Evolutionary conservation across 2,113 vertebrate genomes (phyloP).

Genomic region (Cyprinodon variegatus): DNA sequence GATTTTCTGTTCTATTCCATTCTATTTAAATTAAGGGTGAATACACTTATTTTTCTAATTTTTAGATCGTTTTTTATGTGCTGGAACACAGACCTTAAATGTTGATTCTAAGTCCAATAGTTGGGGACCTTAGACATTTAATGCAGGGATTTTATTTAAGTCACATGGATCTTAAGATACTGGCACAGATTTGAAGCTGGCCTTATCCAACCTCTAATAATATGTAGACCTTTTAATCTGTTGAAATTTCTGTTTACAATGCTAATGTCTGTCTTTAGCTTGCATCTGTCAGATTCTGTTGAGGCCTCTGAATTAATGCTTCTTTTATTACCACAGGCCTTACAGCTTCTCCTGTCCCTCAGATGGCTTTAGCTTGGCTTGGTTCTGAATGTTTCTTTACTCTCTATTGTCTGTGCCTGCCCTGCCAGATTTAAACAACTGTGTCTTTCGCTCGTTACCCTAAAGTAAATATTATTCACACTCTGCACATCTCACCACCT

Average conservation of each 20-base stretch:
- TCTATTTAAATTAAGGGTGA: too few relatives aligned
- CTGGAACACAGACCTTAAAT: too few relatives aligned
- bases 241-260: neutral
- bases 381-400: conserved; percentile 4
- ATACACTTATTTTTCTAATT: too few relatives aligned
- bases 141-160: neutral
- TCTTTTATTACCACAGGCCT: neutral
- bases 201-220: neutral
- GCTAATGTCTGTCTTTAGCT: neutral
- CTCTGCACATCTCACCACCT: neutral
- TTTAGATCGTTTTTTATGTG: too few relatives aligned
- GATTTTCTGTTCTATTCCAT: too few relatives aligned
- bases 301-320: neutral
- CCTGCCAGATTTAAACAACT: neutral
- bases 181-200: too few relatives aligned
- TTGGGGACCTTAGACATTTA: too few relatives aligned
- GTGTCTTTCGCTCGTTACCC: neutral
- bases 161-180: neutral
- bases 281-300: neutral
- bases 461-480: neutral
- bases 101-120: too few relatives aligned
- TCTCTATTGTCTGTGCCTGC: neutral
- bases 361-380: neutral
- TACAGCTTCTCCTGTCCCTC: neutral
- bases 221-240: neutral